These are phyloP conservation scores for Actias luna DNA, from an alignment of 2,888 invertebrate genomes.

Conservation along the genomic window DNA sequence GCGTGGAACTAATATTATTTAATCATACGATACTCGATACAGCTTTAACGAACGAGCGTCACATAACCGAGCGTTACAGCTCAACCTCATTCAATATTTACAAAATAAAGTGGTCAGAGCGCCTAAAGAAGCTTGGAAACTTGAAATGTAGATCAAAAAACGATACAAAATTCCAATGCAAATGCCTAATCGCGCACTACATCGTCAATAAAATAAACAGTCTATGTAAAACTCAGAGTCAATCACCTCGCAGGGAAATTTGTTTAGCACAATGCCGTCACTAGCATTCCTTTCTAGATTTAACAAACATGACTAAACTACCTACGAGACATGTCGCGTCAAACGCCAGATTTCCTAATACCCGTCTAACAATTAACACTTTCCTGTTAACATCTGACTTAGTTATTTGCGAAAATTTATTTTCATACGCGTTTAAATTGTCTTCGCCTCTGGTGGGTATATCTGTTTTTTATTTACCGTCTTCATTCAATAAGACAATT, in stretches of 20 bases:
- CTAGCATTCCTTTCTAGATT: conserved; percentile 12
- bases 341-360: not conserved
- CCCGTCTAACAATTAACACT: conserved; percentile 1
- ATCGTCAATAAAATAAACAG: not conserved
- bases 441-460: not conserved
- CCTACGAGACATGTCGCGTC: conserved; percentile 5
- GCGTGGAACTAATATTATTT: too few relatives aligned
- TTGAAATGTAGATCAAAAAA: not conserved
- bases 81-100: too few relatives aligned
- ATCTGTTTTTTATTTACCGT: not conserved
- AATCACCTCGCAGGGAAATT: conserved; percentile 9
- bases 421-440: not conserved
- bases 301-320: conserved; percentile 11
- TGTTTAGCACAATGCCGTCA: conserved; percentile 13
- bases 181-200: not conserved
- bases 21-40: too few relatives aligned
- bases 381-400: not conserved
- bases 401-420: not conserved
- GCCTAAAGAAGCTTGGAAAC: too few relatives aligned
- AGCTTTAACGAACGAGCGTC: too few relatives aligned
- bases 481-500: not conserved
- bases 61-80: too few relatives aligned
- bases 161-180: not conserved
- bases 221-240: conserved; percentile 6
- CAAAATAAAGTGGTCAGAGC: too few relatives aligned